These are phyloP conservation scores for Aphaenogaster ashmeadi DNA, from an alignment of 1,140 invertebrate species.

Conservation along the genomic window DNA sequence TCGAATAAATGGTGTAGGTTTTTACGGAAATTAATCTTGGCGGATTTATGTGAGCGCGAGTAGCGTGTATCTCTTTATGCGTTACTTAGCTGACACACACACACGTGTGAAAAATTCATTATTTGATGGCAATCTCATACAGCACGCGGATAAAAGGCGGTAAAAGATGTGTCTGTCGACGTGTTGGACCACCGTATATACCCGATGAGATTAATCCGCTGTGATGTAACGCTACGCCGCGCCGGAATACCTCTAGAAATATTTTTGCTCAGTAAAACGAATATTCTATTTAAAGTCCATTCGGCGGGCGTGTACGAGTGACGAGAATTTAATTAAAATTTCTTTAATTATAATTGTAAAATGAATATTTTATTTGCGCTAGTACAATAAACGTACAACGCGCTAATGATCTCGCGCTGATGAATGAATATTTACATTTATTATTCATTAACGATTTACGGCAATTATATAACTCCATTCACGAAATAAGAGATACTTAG, in stretches of 20 bases:
- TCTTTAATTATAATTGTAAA: conserved; percentile 53
- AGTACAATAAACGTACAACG: not conserved
- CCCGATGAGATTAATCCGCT: conserved; percentile 39
- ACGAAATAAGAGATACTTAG: not conserved
- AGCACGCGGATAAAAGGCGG: not conserved
- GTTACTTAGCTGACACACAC: conserved; percentile 10
- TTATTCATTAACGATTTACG: not conserved
- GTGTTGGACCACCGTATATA: conserved; percentile 9
- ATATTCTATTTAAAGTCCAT: conserved; percentile 45
- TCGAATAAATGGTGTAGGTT: not conserved
- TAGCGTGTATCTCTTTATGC: not conserved
- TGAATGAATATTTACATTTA: conserved; percentile 11
- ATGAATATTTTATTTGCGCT: conserved; percentile 50
- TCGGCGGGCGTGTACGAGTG: conserved; percentile 8
- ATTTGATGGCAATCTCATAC: conserved; percentile 40
- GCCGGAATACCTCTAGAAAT: conserved; percentile 36
- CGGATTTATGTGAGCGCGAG: not conserved
- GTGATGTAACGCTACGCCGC: conserved; percentile 21
- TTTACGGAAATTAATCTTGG: not conserved
- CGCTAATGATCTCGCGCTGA: not conserved
- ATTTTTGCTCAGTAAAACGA: conserved; percentile 39
- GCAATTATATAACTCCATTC: conserved; percentile 6
- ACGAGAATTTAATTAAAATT: conserved; percentile 62
- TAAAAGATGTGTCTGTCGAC: conserved; percentile 27
- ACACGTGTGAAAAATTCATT: conserved; percentile 43